Evolutionary conservation across 1,140 invertebrate species (phyloP).

Genomic region (Adelges cooleyi): DNA sequence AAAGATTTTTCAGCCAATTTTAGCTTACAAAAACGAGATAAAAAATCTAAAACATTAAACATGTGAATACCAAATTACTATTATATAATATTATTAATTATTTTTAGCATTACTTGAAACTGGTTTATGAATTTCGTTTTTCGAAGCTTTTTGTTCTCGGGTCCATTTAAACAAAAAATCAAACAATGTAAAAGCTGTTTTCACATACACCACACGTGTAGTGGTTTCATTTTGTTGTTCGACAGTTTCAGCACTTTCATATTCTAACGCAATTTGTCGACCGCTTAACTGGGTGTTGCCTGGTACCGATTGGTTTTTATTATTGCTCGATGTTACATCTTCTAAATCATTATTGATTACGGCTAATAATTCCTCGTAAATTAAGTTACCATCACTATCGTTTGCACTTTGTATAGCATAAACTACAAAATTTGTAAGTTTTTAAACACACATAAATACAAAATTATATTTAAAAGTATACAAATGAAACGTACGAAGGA

Average conservation of each 20-base stretch:
- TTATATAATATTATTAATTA: not conserved
- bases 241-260: not conserved
- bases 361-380: constrained; percentile 25
- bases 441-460: not conserved
- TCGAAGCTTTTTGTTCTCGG: constrained; percentile 6
- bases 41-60: constrained; percentile 40
- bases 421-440: constrained; percentile 12
- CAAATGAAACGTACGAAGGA: constrained; percentile 41
- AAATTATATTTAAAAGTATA: not conserved
- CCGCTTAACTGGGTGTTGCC: not conserved
- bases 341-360: constrained; percentile 12
- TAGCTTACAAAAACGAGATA: constrained; percentile 49
- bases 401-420: constrained; percentile 25
- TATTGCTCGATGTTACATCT: not conserved
- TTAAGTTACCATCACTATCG: constrained; percentile 22
- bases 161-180: constrained; percentile 58
- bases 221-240: constrained; percentile 19
- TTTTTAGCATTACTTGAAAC: not conserved
- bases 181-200: constrained; percentile 54
- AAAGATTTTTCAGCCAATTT: constrained; percentile 56
- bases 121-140: constrained; percentile 1
- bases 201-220: constrained; percentile 40
- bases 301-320: not conserved
- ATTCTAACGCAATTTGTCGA: constrained; percentile 15
- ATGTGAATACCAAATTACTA: no score